A percentile compares a stretch with the other conserved stretches of the same genome.
These are phyloP conservation scores for Artibeus jamaicensis DNA, from an alignment of 2,797 vertebrate species.

Conservation along the genomic window DNA sequence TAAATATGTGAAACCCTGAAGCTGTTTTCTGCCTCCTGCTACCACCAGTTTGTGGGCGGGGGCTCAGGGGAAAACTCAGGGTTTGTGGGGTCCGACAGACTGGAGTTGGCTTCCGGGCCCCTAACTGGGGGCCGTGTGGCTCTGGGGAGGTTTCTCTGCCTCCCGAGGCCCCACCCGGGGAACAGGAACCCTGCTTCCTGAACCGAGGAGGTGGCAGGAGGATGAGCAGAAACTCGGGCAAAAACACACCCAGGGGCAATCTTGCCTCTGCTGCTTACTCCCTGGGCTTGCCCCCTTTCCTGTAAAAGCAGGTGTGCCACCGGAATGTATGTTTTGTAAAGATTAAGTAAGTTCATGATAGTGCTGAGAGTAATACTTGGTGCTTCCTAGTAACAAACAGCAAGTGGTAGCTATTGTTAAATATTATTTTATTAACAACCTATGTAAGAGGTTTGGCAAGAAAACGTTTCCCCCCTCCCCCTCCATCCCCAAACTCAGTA, in stretches of 20 bases:
- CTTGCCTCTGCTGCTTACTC: neutral
- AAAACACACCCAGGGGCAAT: neutral
- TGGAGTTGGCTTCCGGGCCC: neutral
- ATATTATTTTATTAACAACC: neutral
- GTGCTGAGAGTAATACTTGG: neutral
- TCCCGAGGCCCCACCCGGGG: neutral
- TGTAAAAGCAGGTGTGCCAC: neutral
- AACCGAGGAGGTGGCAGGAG: accelerated
- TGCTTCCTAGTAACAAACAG: neutral
- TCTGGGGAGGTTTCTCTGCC: neutral
- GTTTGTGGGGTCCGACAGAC: neutral
- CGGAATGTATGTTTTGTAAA: neutral
- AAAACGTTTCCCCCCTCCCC: neutral
- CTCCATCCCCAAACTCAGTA: constrained; percentile 28
- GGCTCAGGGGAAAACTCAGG: neutral
- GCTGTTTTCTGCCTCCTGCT: neutral
- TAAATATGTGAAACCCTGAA: neutral
- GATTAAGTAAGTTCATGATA: neutral
- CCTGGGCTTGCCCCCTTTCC: neutral
- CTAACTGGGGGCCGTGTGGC: neutral
- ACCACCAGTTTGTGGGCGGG: neutral
- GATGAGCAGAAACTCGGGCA: neutral
- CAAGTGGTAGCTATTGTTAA: neutral
- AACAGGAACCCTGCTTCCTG: neutral
- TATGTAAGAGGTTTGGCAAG: neutral